These are phyloP conservation scores for Hydrotaea diabolus DNA, from an alignment of 2,888 invertebrate species.

Conservation along the genomic window DNA sequence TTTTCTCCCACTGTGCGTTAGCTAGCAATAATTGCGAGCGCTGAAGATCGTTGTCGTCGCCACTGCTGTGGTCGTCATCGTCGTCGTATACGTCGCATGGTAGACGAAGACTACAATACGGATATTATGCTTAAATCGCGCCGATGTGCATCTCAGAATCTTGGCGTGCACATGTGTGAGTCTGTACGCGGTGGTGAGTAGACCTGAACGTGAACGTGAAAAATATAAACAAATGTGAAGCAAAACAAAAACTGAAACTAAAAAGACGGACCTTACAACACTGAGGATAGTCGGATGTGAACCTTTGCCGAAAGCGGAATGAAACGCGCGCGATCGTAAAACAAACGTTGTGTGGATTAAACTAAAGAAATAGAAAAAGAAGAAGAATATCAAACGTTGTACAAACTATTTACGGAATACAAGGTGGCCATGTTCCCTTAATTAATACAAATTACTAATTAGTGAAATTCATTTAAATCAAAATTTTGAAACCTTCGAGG, in stretches of 20 bases:
- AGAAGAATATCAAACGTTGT: neutral
- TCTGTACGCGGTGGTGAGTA: neutral
- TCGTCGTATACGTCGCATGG: neutral
- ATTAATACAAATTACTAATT: neutral
- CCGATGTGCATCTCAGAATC: slow-evolving; percentile 33
- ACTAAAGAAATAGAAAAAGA: neutral
- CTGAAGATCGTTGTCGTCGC: neutral
- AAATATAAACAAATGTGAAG: slow-evolving; percentile 42
- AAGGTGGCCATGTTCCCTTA: neutral
- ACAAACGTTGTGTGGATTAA: too few relatives aligned
- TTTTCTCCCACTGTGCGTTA: neutral
- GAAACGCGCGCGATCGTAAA: neutral
- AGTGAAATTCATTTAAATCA: too few relatives aligned
- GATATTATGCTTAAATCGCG: slow-evolving; percentile 4
- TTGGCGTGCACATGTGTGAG: neutral
- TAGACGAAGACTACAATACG: neutral
- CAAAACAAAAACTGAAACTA: slow-evolving; percentile 47
- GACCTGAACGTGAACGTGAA: neutral
- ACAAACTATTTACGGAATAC: neutral
- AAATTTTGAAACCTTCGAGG: too few relatives aligned
- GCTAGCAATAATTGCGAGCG: neutral
- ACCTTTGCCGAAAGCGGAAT: slow-evolving; percentile 64
- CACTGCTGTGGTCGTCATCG: neutral
- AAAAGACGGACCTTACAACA: slow-evolving; percentile 60
- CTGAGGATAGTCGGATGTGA: slow-evolving; percentile 66